phyloP scores from a whole-genome alignment of 64 coral and sea anemone genomes.

The Trachythela sp. region DNA sequence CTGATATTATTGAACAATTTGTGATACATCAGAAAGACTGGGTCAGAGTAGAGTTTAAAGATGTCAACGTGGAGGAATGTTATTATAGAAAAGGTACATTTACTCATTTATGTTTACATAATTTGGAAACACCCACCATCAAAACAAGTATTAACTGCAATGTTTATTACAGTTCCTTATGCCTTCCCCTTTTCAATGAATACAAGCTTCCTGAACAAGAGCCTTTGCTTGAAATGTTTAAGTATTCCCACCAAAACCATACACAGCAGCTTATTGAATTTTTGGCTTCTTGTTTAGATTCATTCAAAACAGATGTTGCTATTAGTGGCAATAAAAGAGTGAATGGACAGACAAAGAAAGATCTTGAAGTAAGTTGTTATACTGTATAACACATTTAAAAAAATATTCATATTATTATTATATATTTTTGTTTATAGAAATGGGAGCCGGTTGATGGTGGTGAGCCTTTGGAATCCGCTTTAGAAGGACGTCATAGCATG shows the following conservation, averaged over 20 bases:
- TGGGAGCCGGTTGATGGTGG: not conserved
- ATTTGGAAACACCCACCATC: no score
- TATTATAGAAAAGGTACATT: not conserved
- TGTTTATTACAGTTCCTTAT: no score
- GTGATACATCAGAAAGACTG: constrained; percentile 1
- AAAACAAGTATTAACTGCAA: no score
- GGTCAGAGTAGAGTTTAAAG: not conserved
- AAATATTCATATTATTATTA: no score
- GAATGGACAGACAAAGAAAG: not conserved
- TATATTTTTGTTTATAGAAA: not conserved
- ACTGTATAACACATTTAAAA: not conserved
- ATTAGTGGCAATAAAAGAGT: not conserved
- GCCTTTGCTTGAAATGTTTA: no score
- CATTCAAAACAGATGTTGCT: not conserved
- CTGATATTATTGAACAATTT: not conserved
- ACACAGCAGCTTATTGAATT: not conserved
- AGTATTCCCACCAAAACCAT: not conserved
- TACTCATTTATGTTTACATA: not conserved
- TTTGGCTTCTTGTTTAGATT: not conserved
- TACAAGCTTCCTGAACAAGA: no score
- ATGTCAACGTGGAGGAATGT: constrained; percentile 16
- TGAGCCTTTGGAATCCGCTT: not conserved
- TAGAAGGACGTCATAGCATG: not conserved
- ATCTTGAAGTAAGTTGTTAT: not conserved
- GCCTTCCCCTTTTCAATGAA: no score